Base-by-base conservation (phyloP, 2,888 invertebrate species). In the Lasius fuliginosus region DNA sequence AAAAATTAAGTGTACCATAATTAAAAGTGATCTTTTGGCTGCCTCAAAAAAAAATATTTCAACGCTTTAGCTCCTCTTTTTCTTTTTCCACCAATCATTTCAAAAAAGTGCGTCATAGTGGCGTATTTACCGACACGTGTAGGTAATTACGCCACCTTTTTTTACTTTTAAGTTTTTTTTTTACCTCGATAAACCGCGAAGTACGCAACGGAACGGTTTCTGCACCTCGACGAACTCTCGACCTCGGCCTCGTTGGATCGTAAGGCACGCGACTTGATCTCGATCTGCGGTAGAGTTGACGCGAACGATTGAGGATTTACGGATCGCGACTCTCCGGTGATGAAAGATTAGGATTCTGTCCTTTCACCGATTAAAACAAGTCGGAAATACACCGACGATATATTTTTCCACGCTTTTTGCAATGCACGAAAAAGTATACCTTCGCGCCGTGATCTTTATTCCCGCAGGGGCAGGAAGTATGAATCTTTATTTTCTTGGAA, bases 331-430 rank as follows among this genome's bases (percentile, higher is more conserved):
- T 40, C 18, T 53, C 9, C 56, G 53, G 3, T 30, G 6, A 67
- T 46, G 60, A 82, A 87, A 85, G 69, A 30, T 77, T 81, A 67
- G 42, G 12, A 1, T 36, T 18, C 15, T 42, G 12, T 86, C 75
- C 86, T 88, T 88, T 90, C 81, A 87, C 83, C 15, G 46, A 69
- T n/a, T 15, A 12, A 69, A 58, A 11, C 12, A 15, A 12, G 42
- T 69, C 1, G 11, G 23, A 33, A 79, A 69, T 23, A 3, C 0
- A n/a, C 9, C 33, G n/a, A 40, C 15, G 18, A 12, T 46, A 2
- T 40, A 23, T 23, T 79, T 69, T 33, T 30, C 23, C 23, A 49
- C 3, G 15, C 1, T n/a, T 42, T 5, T 68, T 15, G n/a, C 49
- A 65, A 40, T 8, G 40, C 1, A 12, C 5, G n/a, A 27, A 56